Percentiles rank a stretch among this genome's conserved stretches.
Evolutionary conservation across 2,797 vertebrate species (phyloP).

Genomic region (Microctenopoma stevenorrisi): DNA sequence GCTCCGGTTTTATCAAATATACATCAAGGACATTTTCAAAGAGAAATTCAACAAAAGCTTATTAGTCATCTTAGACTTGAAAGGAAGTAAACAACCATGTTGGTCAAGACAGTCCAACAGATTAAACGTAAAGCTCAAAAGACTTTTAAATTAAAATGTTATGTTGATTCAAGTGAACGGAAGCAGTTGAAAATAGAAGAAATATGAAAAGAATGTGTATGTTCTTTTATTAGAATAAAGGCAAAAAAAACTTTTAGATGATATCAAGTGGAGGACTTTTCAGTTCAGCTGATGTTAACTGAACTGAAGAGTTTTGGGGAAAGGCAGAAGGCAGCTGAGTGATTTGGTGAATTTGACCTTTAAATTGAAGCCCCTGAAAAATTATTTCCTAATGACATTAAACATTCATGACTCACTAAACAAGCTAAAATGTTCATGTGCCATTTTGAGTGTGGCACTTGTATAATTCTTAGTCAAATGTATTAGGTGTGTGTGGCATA

Average conservation of each 20-base stretch:
- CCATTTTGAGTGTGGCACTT: too few relatives aligned
- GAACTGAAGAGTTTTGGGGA: too few relatives aligned
- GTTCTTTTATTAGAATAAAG: too few relatives aligned
- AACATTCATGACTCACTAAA: background rate
- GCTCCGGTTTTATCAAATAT: background rate
- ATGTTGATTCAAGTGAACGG: background rate
- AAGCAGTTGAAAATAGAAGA: background rate
- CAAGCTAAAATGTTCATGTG: background rate
- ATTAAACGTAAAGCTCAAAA: background rate
- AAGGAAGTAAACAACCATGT: background rate
- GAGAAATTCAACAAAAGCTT: slow-evolving; percentile 2
- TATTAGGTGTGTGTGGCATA: too few relatives aligned
- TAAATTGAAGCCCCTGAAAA: background rate
- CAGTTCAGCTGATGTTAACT: too few relatives aligned
- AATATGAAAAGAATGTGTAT: background rate
- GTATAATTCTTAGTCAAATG: too few relatives aligned
- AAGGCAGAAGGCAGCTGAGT: too few relatives aligned
- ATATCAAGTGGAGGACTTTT: too few relatives aligned
- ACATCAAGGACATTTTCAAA: background rate
- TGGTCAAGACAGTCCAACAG: background rate
- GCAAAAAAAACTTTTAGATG: too few relatives aligned
- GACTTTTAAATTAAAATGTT: background rate
- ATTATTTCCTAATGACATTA: background rate
- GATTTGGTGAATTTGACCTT: too few relatives aligned
- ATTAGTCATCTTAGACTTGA: background rate